A percentile compares a stretch with the other conserved stretches of the same genome.
Evolutionary conservation across 2,888 invertebrate genomes (phyloP).

Genomic region (Zaprionus lineosus): DNA sequence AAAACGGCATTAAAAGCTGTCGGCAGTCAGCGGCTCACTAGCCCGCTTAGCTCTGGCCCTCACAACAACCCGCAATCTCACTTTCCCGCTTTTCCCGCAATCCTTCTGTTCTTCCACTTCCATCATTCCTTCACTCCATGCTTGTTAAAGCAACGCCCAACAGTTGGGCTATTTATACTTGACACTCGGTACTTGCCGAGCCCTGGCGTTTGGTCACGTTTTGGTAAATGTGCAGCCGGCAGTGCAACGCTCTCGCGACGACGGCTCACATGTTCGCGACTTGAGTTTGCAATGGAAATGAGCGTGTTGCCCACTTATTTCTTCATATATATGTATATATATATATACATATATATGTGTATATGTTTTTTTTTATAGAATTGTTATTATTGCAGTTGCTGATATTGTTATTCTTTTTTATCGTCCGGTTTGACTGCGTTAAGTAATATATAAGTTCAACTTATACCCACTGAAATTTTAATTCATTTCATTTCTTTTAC

Average conservation of each 20-base stretch:
- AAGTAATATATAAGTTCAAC: too few species aligned
- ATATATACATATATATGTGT: not conserved
- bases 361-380: not conserved
- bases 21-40: constrained; percentile 22
- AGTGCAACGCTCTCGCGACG: constrained; percentile 79
- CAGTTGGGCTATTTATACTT: constrained; percentile 41
- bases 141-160: constrained; percentile 23
- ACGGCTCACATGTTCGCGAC: constrained; percentile 79
- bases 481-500: too few species aligned
- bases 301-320: constrained; percentile 43
- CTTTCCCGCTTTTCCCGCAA: not conserved
- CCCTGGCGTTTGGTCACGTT: constrained; percentile 62
- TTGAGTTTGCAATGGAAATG: constrained; percentile 67
- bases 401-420: too few species aligned
- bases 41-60: not conserved
- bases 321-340: not conserved
- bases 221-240: constrained; percentile 65
- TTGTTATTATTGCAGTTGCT: too few species aligned
- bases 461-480: too few species aligned
- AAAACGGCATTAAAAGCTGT: constrained; percentile 50
- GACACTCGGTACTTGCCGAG: constrained; percentile 36
- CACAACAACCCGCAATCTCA: not conserved
- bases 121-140: not conserved
- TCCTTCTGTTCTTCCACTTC: not conserved
- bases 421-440: too few species aligned